phyloP scores from a whole-genome alignment of 2,797 vertebrate genomes.

The Acanthornis magna region DNA sequence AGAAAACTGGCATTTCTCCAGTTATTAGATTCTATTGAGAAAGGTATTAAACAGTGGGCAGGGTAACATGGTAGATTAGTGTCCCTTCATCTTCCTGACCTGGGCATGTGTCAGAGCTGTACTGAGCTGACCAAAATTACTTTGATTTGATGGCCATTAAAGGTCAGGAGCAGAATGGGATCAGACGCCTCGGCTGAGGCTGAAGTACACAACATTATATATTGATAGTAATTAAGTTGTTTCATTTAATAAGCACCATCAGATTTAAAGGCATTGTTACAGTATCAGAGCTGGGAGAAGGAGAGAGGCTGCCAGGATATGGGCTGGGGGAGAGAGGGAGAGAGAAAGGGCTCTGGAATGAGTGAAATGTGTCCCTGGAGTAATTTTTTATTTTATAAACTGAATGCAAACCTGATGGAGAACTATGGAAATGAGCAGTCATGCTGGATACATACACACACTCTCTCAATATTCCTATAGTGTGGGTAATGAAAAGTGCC shows the following conservation, averaged over 20 bases:
- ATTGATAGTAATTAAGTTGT: conserved; percentile 77
- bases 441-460: conserved; percentile 55
- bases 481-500: conserved; percentile 73
- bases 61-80: conserved; percentile 65
- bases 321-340: background rate
- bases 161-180: conserved; percentile 74
- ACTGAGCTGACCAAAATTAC: conserved; percentile 70
- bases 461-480: conserved; percentile 62
- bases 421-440: conserved; percentile 71
- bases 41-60: conserved; percentile 73
- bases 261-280: conserved; percentile 66
- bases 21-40: conserved; percentile 72
- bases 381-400: conserved; percentile 70
- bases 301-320: conserved; percentile 1
- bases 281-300: conserved; percentile 1
- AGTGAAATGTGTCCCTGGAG: conserved; percentile 61
- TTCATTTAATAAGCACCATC: conserved; percentile 73
- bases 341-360: conserved; percentile 64
- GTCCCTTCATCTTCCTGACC: conserved; percentile 74
- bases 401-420: conserved; percentile 65
- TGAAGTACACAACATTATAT: conserved; percentile 69
- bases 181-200: conserved; percentile 60
- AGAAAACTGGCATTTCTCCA: conserved; percentile 72
- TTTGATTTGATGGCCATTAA: conserved; percentile 76
- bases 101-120: conserved; percentile 68